These are phyloP conservation scores for Chaetura pelagica DNA, from an alignment of 2,113 vertebrate species.

Conservation along the genomic window DNA sequence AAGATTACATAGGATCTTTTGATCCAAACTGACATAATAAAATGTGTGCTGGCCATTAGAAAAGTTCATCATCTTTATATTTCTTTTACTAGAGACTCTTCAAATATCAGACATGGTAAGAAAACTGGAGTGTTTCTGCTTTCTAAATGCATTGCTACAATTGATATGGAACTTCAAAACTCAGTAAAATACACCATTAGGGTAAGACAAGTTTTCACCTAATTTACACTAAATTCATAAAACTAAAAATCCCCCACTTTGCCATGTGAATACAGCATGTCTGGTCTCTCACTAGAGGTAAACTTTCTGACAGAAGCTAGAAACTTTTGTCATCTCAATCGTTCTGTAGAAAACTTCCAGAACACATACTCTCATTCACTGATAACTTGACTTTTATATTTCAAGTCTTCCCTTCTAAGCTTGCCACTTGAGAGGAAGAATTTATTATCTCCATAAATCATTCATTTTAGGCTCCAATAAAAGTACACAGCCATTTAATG, in stretches of 20 bases:
- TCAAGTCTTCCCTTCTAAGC: neutral
- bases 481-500: neutral
- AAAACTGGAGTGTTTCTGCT: neutral
- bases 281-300: neutral
- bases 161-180: neutral
- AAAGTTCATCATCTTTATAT: neutral
- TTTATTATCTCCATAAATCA: neutral
- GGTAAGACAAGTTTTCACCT: neutral
- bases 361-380: neutral
- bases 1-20: neutral
- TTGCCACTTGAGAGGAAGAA: neutral
- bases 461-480: neutral
- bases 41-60: neutral
- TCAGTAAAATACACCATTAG: neutral
- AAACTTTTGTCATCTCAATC: neutral
- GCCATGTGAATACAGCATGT: neutral
- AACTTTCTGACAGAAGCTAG: neutral
- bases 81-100: neutral
- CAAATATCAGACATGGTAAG: neutral
- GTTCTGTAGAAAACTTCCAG: neutral
- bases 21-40: neutral
- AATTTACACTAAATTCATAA: conserved; percentile 4
- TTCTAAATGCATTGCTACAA: neutral
- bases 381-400: neutral
- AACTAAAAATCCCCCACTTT: neutral